Evolutionary conservation across 35 echinoderm and acorn worm genomes (phyloP).

Genomic region (Lytechinus pictus): DNA sequence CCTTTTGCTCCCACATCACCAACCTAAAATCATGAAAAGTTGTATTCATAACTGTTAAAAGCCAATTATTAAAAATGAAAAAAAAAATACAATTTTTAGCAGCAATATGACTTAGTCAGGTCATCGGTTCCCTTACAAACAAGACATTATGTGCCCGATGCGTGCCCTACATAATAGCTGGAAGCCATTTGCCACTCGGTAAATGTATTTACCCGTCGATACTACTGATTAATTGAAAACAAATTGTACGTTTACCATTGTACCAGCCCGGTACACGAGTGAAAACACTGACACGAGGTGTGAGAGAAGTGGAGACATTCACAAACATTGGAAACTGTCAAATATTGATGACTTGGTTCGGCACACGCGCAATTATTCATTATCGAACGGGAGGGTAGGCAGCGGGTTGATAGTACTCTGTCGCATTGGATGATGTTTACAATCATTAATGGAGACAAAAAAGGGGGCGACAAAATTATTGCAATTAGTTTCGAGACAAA

Average conservation of each 20-base stretch:
- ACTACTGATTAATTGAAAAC: slow-evolving; percentile 35
- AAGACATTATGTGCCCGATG: not conserved
- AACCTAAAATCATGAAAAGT: too few species aligned
- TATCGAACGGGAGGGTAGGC: not conserved
- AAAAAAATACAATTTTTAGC: not conserved
- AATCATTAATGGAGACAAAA: not conserved
- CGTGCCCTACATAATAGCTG: not conserved
- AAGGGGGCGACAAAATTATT: not conserved
- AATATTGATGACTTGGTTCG: slow-evolving; percentile 23
- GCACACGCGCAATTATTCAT: slow-evolving; percentile 31
- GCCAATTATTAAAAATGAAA: too few species aligned
- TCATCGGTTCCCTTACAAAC: not conserved
- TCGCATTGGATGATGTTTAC: not conserved
- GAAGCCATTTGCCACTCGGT: not conserved
- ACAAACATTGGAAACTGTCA: slow-evolving; percentile 23
- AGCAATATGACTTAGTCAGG: not conserved
- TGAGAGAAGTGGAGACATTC: not conserved
- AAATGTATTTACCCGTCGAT: slow-evolving; percentile 7
- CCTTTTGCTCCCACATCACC: too few species aligned
- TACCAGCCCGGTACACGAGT: slow-evolving; percentile 5
- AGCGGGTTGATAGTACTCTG: not conserved
- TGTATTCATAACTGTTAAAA: too few species aligned
- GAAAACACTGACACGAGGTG: slow-evolving; percentile 9
- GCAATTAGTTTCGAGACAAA: not conserved
- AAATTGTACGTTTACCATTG: slow-evolving; percentile 32